Evolutionary conservation across 92 coral and sea anemone species (phyloP).

Genomic region (Paramuricea clavata): DNA sequence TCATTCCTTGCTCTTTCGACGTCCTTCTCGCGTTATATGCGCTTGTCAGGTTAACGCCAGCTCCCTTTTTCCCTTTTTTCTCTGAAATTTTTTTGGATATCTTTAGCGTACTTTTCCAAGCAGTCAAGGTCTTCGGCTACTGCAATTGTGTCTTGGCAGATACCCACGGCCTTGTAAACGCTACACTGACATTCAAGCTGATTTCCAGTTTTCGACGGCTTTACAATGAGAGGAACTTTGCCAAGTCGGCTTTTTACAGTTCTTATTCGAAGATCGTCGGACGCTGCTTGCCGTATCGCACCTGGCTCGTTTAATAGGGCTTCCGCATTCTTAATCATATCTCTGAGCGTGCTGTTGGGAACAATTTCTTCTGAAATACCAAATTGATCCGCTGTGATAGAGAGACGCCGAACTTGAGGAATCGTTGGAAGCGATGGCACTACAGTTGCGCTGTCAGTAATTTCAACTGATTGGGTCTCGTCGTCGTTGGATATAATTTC

Average conservation of each 20-base stretch:
- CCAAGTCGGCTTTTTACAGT: slow-evolving; percentile 61
- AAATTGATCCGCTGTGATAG: slow-evolving; percentile 54
- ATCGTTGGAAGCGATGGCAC: neutral
- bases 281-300: slow-evolving; percentile 52
- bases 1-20: slow-evolving; percentile 31
- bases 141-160: slow-evolving; percentile 54
- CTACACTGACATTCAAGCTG: slow-evolving; percentile 48
- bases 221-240: slow-evolving; percentile 48
- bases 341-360: slow-evolving; percentile 38
- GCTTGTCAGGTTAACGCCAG: slow-evolving; percentile 39
- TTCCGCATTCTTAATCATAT: slow-evolving; percentile 52
- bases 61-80: neutral
- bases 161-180: slow-evolving; percentile 36
- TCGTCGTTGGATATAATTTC: neutral
- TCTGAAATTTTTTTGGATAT: slow-evolving; percentile 27
- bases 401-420: neutral
- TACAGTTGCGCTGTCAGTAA: neutral
- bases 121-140: slow-evolving; percentile 46
- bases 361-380: slow-evolving; percentile 54
- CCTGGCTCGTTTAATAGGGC: slow-evolving; percentile 47
- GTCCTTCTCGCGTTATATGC: slow-evolving; percentile 15
- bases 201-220: slow-evolving; percentile 38
- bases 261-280: slow-evolving; percentile 50
- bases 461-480: neutral
- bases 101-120: slow-evolving; percentile 18